Evolutionary conservation across 1,140 invertebrate genomes (phyloP), one percentile per base, ranked within the genome.

Genomic region (Galleria mellonella): DNA sequence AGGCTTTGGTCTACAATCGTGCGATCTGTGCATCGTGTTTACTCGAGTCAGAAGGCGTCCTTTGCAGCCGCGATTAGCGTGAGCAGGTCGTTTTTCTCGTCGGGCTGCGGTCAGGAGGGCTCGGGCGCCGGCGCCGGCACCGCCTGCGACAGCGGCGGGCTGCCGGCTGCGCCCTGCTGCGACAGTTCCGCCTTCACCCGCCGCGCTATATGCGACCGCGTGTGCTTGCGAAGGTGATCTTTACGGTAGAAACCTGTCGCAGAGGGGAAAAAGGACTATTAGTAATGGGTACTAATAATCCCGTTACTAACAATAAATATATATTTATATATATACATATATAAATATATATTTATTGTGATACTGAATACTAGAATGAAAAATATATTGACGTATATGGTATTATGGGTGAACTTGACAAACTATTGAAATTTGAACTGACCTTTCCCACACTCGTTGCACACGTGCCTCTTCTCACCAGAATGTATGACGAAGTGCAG

Each of bases 401-500:
- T n/a, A n/a, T n/a, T n/a, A n/a, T n/a, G n/a, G n/a, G n/a, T n/a
- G n/a, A n/a, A n/a, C n/a, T n/a, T n/a, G n/a, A n/a, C n/a, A n/a
- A n/a, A n/a, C n/a, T n/a, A n/a, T n/a, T 2, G 2, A 23, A 3
- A 23, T 23, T 6, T 2, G 17, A n/a, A 23, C 50, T 45, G 4
- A 77, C 93, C 93, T 83, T 96, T 96, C 32, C 94, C 93, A 62
- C 94, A 96, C 61, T 95, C 94, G 17, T 92, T 91, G 75, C 94
- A 96, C 5, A 95, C 89, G 62, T 96, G 94, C 23, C 92, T 85
- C 70, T 96, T 96, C 70, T 96, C 94, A 1, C 93, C 94, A 0
- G 93, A 94, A 73, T 96, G 94, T 60, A 95, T 94, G 32, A 95
- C 92, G 75, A 94, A 94, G 83, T 96, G 94, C 54, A 94, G 74